These are phyloP conservation scores for Idris sp. DNA, from an alignment of 1,140 invertebrate species.

Conservation along the genomic window DNA sequence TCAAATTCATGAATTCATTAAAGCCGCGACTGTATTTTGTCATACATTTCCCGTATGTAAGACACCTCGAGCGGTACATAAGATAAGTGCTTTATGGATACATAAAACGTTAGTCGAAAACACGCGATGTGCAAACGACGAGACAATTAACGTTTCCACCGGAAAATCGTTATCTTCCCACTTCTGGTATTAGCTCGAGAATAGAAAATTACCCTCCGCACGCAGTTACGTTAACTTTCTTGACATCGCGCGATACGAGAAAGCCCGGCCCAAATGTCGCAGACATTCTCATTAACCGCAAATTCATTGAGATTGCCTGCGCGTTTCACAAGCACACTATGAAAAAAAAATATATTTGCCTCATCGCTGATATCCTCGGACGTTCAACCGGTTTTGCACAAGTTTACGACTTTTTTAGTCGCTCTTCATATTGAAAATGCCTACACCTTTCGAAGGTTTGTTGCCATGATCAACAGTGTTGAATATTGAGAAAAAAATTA, in stretches of 20 bases:
- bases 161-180: slow-evolving; percentile 60
- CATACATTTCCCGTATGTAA: too few relatives aligned
- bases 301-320: slow-evolving; percentile 47
- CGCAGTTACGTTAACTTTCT: too few relatives aligned
- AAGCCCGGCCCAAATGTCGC: too few relatives aligned
- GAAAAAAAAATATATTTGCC: slow-evolving; percentile 40
- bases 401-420: slow-evolving; percentile 41
- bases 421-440: slow-evolving; percentile 23
- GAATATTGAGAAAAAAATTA: too few relatives aligned
- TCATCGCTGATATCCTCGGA: slow-evolving; percentile 38
- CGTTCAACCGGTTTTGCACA: slow-evolving; percentile 39
- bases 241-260: slow-evolving; percentile 21
- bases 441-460: too few relatives aligned
- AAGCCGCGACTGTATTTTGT: too few relatives aligned
- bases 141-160: slow-evolving; percentile 65
- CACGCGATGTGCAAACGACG: slow-evolving; percentile 60
- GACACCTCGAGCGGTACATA: too few relatives aligned
- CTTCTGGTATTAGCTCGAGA: too few relatives aligned
- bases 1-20: too few relatives aligned
- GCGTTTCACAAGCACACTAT: too few relatives aligned
- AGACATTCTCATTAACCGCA: slow-evolving; percentile 31
- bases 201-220: too few relatives aligned
- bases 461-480: too few relatives aligned
- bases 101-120: slow-evolving; percentile 52
- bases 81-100: slow-evolving; percentile 50